A percentile compares a stretch with the other conserved stretches of the same genome.
phyloP scores from a whole-genome alignment of 2,113 vertebrate species.

The Montifringilla adamsi region DNA sequence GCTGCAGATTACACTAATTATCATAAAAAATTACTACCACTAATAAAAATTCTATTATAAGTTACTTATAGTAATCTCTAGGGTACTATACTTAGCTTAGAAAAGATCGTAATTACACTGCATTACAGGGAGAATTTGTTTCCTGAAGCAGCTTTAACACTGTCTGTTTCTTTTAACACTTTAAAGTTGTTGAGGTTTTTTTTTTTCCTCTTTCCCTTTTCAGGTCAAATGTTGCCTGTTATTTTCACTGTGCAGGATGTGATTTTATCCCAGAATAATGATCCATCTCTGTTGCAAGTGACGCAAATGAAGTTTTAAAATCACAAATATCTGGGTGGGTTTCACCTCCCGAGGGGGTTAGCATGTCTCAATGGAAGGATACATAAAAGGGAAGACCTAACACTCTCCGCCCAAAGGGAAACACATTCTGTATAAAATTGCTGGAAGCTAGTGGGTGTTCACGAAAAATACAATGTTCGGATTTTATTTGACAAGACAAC shows the following conservation, averaged over 20 bases:
- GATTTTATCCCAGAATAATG: conserved; percentile 77
- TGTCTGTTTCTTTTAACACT: conserved; percentile 67
- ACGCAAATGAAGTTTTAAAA: conserved; percentile 84
- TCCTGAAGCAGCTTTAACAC: conserved; percentile 59
- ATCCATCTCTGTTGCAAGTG: conserved; percentile 79
- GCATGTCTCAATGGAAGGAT: conserved; percentile 78
- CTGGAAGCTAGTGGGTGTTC: conserved; percentile 78
- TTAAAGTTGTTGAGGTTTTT: background rate
- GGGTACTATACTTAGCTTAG: conserved; percentile 74
- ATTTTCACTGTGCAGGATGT: conserved; percentile 89
- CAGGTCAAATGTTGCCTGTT: conserved; percentile 75
- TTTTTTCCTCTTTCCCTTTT: conserved; percentile 22
- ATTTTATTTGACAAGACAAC: conserved; percentile 78
- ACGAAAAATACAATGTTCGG: conserved; percentile 71
- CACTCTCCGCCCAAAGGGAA: conserved; percentile 79
- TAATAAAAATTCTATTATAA: conserved; percentile 86
- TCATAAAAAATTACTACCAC: conserved; percentile 81
- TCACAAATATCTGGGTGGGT: conserved; percentile 82
- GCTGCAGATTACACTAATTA: conserved; percentile 82
- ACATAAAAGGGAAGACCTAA: conserved; percentile 71
- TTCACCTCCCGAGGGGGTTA: conserved; percentile 68
- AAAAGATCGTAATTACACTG: conserved; percentile 71
- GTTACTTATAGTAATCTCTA: conserved; percentile 82
- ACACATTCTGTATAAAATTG: conserved; percentile 73
- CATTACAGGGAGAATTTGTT: conserved; percentile 72